phyloP scores from a whole-genome alignment of 2,888 invertebrate genomes.

The Lysandra bellargus region DNA sequence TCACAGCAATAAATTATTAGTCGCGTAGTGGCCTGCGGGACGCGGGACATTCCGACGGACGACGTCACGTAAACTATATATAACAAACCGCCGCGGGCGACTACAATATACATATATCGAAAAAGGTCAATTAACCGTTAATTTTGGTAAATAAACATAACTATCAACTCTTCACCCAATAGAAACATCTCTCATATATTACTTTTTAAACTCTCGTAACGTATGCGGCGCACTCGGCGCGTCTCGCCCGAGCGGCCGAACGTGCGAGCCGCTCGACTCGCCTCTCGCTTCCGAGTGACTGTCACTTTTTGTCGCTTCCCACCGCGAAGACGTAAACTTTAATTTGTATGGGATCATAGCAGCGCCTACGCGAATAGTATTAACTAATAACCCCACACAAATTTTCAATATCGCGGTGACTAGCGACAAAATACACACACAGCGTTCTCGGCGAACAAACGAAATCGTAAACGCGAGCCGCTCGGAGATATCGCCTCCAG shows the following conservation, averaged over 20 bases:
- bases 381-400: neutral
- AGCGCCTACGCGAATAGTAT: neutral
- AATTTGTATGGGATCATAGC: neutral
- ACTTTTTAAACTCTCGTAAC: slow-evolving; percentile 72
- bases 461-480: neutral
- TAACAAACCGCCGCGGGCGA: slow-evolving; percentile 56
- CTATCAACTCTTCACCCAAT: slow-evolving; percentile 72
- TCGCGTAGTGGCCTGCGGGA: slow-evolving; percentile 61
- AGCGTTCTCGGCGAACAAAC: neutral
- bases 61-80: slow-evolving; percentile 70
- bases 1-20: slow-evolving; percentile 77
- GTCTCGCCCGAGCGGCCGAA: slow-evolving; percentile 72
- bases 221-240: slow-evolving; percentile 68
- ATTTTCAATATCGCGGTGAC: neutral
- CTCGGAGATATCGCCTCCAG: slow-evolving; percentile 40
- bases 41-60: slow-evolving; percentile 62
- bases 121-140: slow-evolving; percentile 64
- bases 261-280: slow-evolving; percentile 47
- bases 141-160: slow-evolving; percentile 77
- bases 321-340: neutral
- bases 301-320: neutral
- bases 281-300: neutral
- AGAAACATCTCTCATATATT: slow-evolving; percentile 76
- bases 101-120: slow-evolving; percentile 50
- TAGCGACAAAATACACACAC: neutral